Base-by-base conservation (phyloP, 2,888 invertebrate species). In the Automeris io region DNA sequence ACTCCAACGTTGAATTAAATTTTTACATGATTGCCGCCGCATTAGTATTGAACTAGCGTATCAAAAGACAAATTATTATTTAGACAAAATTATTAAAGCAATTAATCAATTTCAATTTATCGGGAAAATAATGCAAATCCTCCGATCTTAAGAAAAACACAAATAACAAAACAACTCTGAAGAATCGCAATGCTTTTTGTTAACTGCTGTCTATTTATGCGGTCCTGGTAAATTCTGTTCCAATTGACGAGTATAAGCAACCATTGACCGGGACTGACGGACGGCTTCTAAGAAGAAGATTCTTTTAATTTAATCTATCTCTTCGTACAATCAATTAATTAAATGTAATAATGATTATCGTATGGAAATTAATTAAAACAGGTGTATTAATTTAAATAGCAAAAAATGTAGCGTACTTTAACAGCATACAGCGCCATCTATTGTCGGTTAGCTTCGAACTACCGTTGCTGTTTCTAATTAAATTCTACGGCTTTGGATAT, bases 181-280 rank as follows among this genome's bases (percentile, higher is more conserved):
- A 16, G 7, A n/a, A 29, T 16, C 29, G 8, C 24, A 9, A 24
- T 8, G 26, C 7, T 23, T 23, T 23, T 1, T 16, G 26, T 36
- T 39, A 60, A 41, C 75, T 74, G 71, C 54, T 54, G 36, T 18
- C 24, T 23, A 43, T 26, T 51, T 69, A 61, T 85, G 74, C 33
- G 46, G 40, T 46, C 86, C 81, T 82, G 49, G 83, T 85, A 79
- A 59, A 45, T 49, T 63, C 73, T 85, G 86, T 85, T 86, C 86
- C 81, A 86, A 78, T 85, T 86, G 85, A 86, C 81, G 85, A n/a
- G 76, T 81, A 76, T 74, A 56, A 72, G 69, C 69, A 66, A 67
- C 69, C 73, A 61, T n/a, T 65, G 54, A 70, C 22, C 5, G 21
- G 22, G n/a, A 3, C 22, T 21, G 1, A 2, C 12, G 9, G 70